Evolutionary conservation across 2,797 vertebrate genomes (phyloP), one percentile per base, ranked within the genome.

Genomic region (Myotis pilosus): DNA sequence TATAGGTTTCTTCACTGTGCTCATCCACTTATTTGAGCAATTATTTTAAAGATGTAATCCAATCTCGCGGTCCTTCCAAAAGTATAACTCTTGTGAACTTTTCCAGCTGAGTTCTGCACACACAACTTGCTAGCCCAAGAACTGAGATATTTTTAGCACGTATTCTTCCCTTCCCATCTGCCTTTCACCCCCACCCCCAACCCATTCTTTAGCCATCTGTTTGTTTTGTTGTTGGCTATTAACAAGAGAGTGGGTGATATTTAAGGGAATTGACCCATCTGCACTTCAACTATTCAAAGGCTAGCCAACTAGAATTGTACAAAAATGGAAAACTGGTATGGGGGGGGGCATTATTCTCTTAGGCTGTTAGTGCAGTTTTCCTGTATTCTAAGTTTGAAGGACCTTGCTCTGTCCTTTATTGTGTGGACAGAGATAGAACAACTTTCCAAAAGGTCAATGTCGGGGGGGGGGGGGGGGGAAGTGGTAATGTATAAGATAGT

Each of bases 21-120:
- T 97, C 92, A 97, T 97, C 94, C 92, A 96, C 96, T 97, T 97
- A 95, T 97, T 95, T 95, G 98, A 98, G 97, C 97, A 96, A 98
- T 95, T 95, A 97, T 97, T 98, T 97, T 97, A 75, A 79, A 98
- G 97, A 98, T 96, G 96, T 97, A 97, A 97, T 92, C 89, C 81
- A 86, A 91, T 93, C 92, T 71, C 55, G 88, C 49, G 10, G 96
- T 86, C 93, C 91, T 90, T 85, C 75, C 15, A 9, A 87, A 91
- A 91, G 80, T 66, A 44, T 60, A 87, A 91, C 51, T 92, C 83
- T 72, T 69, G 57, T 87, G 87, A 96, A 96, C 94, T 93, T 97
- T 95, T 68, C 94, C 47, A 76, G n/a, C 22, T 33, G 49, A 89
- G 69, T 75, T 91, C 88, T 75, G 51, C 80, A 84, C 87, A 28